These are phyloP conservation scores for Periophthalmus magnuspinnatus DNA, from an alignment of 2,797 vertebrate genomes.

Conservation along the genomic window DNA sequence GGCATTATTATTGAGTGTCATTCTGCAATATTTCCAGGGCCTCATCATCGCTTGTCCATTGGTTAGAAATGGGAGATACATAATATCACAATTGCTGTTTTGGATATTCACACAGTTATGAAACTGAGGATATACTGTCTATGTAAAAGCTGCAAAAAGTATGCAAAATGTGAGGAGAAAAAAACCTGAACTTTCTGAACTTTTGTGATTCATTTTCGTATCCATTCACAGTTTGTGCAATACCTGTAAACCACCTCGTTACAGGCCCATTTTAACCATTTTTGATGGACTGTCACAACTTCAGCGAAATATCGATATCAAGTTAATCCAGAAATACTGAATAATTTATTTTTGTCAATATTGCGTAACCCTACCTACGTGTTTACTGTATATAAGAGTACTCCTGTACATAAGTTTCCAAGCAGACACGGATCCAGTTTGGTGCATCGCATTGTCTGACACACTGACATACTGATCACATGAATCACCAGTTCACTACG, in stretches of 20 bases:
- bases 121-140: not conserved
- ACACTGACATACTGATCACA: constrained; percentile 5
- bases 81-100: not conserved
- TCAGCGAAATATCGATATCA: no score
- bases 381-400: not conserved
- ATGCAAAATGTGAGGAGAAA: not conserved
- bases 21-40: not conserved
- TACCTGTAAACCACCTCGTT: no score
- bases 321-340: not conserved
- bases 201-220: not conserved
- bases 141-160: not conserved
- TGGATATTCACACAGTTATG: not conserved
- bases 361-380: not conserved
- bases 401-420: not conserved
- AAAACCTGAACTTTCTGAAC: not conserved
- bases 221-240: not conserved
- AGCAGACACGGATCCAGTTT: constrained; percentile 3
- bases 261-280: not conserved
- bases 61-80: not conserved
- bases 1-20: no score
- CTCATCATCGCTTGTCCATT: not conserved
- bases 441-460: not conserved
- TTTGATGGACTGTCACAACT: not conserved
- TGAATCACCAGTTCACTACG: constrained; percentile 16
- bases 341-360: not conserved